These are phyloP conservation scores for Meteorus cinctellus DNA, from an alignment of 2,888 invertebrate genomes.

Conservation along the genomic window DNA sequence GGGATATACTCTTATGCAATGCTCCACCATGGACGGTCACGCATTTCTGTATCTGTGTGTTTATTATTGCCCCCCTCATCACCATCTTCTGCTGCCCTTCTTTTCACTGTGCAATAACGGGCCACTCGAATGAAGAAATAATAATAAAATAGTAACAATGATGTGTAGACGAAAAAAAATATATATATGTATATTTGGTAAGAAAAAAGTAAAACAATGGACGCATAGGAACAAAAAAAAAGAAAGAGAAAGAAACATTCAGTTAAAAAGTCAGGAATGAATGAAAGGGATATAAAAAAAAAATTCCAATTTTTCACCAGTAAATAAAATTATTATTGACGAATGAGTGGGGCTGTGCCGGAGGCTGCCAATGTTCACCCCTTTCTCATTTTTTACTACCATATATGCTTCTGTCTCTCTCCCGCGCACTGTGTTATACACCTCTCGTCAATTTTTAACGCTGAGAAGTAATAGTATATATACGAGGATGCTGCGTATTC, in stretches of 20 bases:
- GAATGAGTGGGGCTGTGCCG: slow-evolving; percentile 67
- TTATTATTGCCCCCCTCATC: neutral
- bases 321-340: slow-evolving; percentile 73
- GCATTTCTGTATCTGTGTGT: slow-evolving; percentile 22
- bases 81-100: neutral
- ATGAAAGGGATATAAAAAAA: slow-evolving; percentile 43
- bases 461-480: slow-evolving; percentile 30
- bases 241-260: neutral
- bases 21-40: neutral
- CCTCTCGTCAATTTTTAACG: slow-evolving; percentile 36
- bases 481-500: neutral
- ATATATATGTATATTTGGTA: too few relatives aligned
- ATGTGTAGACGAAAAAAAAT: slow-evolving; percentile 12
- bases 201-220: too few relatives aligned
- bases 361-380: slow-evolving; percentile 43
- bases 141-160: slow-evolving; percentile 36
- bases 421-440: slow-evolving; percentile 34
- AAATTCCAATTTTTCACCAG: slow-evolving; percentile 70
- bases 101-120: slow-evolving; percentile 4
- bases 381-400: slow-evolving; percentile 42
- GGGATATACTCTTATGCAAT: slow-evolving; percentile 41
- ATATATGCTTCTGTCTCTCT: slow-evolving; percentile 31
- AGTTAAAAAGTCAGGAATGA: slow-evolving; percentile 39
- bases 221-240: slow-evolving; percentile 23
- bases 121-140: slow-evolving; percentile 23